Percentiles rank a stretch among this genome's conserved stretches.
phyloP scores from a whole-genome alignment of 23 tunicate genomes.

The Ciona savignyi region DNA sequence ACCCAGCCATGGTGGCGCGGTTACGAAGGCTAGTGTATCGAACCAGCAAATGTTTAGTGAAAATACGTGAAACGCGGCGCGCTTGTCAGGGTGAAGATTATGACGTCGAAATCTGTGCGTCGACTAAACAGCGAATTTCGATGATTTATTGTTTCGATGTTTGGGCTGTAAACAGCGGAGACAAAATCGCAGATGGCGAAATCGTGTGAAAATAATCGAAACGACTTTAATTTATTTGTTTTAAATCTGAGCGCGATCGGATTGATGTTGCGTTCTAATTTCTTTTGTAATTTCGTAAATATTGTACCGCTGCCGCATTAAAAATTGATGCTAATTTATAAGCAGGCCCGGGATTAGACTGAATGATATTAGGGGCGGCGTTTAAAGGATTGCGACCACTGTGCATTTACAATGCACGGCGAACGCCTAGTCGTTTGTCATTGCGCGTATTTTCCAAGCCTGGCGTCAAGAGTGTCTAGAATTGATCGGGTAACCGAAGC shows the following conservation, averaged over 20 bases:
- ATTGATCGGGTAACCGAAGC: neutral
- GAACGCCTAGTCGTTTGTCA: neutral
- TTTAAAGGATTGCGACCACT: neutral
- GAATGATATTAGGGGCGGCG: neutral
- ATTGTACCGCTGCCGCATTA: neutral
- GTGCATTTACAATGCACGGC: neutral
- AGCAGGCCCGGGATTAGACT: neutral
- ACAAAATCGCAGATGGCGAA: neutral
- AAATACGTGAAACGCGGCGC: too few relatives aligned
- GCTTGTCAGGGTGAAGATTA: too few relatives aligned
- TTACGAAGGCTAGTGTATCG: too few relatives aligned
- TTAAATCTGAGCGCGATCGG: neutral
- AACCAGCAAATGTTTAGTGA: too few relatives aligned
- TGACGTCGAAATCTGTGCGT: too few relatives aligned
- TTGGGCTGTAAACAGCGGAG: slow-evolving; percentile 1
- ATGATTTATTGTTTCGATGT: slow-evolving; percentile 15
- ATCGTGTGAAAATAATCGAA: neutral
- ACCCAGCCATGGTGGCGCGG: too few relatives aligned
- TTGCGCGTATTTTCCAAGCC: neutral
- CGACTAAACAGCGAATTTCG: too few relatives aligned
- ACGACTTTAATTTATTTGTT: neutral
- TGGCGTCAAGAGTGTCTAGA: neutral
- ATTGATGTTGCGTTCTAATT: neutral
- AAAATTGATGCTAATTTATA: neutral
- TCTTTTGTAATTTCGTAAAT: neutral